These are phyloP conservation scores for Chrysina gloriosa DNA, from an alignment of 2,888 invertebrate species.

Conservation along the genomic window DNA sequence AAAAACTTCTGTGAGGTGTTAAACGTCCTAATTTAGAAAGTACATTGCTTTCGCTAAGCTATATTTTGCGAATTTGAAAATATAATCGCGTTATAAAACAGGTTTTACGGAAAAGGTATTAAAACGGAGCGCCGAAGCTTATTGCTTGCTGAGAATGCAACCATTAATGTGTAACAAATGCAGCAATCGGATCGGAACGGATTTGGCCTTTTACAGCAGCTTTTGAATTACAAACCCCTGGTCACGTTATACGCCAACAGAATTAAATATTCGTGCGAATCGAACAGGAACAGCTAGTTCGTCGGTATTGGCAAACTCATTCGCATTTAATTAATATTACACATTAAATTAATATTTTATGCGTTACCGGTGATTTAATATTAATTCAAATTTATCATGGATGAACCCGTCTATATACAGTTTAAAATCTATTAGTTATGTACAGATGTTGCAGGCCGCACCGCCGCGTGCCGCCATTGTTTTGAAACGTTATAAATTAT, in stretches of 20 bases:
- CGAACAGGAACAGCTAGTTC: slow-evolving; percentile 6
- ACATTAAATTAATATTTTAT: slow-evolving; percentile 42
- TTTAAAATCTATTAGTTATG: slow-evolving; percentile 40
- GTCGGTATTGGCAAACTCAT: slow-evolving; percentile 15
- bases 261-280: slow-evolving; percentile 26
- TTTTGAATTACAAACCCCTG: not conserved
- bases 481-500: slow-evolving; percentile 43
- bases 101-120: not conserved
- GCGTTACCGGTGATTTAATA: slow-evolving; percentile 39
- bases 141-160: slow-evolving; percentile 5
- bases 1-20: too few species aligned
- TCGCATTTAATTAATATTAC: slow-evolving; percentile 42
- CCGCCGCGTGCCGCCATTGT: slow-evolving; percentile 29
- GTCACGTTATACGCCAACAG: too few species aligned
- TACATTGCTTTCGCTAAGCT: not conserved
- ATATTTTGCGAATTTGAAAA: not conserved
- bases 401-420: slow-evolving; percentile 1
- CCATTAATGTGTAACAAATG: slow-evolving; percentile 5
- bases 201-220: slow-evolving; percentile 27
- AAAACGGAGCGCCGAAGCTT: not conserved
- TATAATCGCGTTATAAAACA: not conserved
- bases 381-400: slow-evolving; percentile 43
- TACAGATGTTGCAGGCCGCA: slow-evolving; percentile 40
- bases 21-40: too few species aligned
- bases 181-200: slow-evolving; percentile 26